Evolutionary conservation across 2,888 invertebrate species (phyloP).

Genomic region (Eupeodes latifasciatus): DNA sequence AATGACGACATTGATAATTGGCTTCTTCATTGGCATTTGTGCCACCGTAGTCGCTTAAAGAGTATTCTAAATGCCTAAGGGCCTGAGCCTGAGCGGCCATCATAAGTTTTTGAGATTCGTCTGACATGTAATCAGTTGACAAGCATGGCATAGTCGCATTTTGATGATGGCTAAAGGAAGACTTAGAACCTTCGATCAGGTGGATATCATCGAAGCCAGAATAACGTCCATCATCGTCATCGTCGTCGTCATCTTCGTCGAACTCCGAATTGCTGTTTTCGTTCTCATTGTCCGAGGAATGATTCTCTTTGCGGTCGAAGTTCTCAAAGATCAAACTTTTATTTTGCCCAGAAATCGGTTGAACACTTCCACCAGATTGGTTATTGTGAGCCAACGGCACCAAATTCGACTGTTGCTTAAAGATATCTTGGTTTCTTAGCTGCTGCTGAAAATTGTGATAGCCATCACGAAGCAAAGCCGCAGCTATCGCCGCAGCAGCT

Average conservation of each 20-base stretch:
- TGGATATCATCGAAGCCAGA: conserved; percentile 84
- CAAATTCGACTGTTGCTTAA: conserved; percentile 78
- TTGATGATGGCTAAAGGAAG: conserved; percentile 68
- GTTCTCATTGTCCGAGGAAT: conserved; percentile 79
- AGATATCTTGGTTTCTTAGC: conserved; percentile 82
- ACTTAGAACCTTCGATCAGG: conserved; percentile 82
- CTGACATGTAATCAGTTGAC: conserved; percentile 78
- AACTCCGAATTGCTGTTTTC: conserved; percentile 78
- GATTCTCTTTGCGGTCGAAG: conserved; percentile 77
- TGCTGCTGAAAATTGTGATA: conserved; percentile 86
- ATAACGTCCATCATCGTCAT: conserved; percentile 82
- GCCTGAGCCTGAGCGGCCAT: conserved; percentile 80
- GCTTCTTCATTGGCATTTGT: conserved; percentile 79
- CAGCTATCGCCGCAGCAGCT: conserved; percentile 82
- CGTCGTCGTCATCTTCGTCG: conserved; percentile 79
- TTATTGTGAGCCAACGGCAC: conserved; percentile 59
- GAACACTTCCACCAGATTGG: conserved; percentile 66
- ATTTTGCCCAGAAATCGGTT: conserved; percentile 47
- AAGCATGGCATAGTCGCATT: conserved; percentile 71
- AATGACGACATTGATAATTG: conserved; percentile 87
- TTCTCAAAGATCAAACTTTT: conserved; percentile 78
- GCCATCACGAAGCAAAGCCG: conserved; percentile 83
- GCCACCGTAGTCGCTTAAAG: conserved; percentile 80
- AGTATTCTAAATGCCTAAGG: conserved; percentile 81
- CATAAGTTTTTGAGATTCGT: conserved; percentile 80